phyloP scores from a whole-genome alignment of 2,888 invertebrate species.

The Heliconius hortense region DNA sequence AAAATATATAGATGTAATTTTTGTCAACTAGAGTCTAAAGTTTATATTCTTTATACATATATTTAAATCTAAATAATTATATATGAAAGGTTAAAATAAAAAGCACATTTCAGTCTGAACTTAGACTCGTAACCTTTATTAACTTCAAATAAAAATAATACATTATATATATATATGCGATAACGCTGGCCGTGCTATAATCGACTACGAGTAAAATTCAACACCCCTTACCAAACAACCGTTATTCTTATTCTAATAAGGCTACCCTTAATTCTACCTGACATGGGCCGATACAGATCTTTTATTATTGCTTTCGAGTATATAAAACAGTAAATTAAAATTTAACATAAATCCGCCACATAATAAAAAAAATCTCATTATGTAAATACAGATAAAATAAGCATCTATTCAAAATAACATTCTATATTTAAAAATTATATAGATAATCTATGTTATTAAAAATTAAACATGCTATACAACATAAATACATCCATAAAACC shows the following conservation, averaged over 20 bases:
- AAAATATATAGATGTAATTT: no score
- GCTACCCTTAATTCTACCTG: conserved; percentile 78
- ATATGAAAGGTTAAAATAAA: conserved; percentile 19
- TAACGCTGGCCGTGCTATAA: conserved; percentile 74
- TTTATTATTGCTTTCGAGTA: conserved; percentile 58
- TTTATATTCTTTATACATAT: no score
- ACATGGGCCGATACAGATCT: conserved; percentile 54
- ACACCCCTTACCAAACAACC: conserved; percentile 63
- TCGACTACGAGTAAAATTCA: conserved; percentile 72
- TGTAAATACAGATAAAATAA: conserved; percentile 21
- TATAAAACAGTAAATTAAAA: conserved; percentile 16
- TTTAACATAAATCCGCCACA: neutral
- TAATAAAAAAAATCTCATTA: conserved; percentile 13
- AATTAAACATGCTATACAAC: conserved; percentile 7
- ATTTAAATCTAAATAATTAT: neutral
- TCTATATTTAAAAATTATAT: conserved; percentile 24
- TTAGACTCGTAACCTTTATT: conserved; percentile 70
- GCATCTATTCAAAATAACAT: conserved; percentile 26
- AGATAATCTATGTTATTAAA: neutral
- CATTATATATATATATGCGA: conserved; percentile 61
- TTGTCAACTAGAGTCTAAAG: no score
- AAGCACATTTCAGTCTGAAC: conserved; percentile 48
- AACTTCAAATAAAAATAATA: conserved; percentile 74
- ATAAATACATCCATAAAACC: conserved; percentile 21
- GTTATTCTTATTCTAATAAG: conserved; percentile 77